Evolutionary conservation across 2,797 vertebrate genomes (phyloP).

Genomic region (Loris lydekkerianus): DNA sequence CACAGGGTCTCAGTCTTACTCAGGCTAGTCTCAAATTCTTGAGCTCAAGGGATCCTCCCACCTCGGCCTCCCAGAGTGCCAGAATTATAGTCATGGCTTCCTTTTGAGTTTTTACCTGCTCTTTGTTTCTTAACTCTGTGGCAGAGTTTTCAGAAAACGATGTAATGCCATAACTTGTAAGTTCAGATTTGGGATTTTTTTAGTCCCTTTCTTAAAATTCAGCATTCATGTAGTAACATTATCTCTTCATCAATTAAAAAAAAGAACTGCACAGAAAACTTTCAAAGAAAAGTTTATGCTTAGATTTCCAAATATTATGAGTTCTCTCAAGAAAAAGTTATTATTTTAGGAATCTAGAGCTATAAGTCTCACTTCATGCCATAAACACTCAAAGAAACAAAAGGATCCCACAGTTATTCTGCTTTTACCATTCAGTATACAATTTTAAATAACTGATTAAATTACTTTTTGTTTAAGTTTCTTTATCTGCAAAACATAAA

Average conservation of each 20-base stretch:
- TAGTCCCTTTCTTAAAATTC: background rate
- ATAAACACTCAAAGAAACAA: background rate
- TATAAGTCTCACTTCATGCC: background rate
- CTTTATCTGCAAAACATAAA: background rate
- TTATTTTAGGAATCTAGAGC: slow-evolving; percentile 5
- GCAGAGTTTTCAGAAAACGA: background rate
- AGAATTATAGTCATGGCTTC: too few species aligned
- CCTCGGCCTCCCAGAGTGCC: too few species aligned
- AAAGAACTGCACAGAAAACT: background rate
- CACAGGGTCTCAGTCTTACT: too few species aligned
- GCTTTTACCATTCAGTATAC: background rate
- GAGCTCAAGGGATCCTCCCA: too few species aligned
- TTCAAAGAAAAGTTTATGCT: slow-evolving; percentile 1
- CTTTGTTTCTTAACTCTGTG: background rate
- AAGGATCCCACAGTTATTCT: background rate
- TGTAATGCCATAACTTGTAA: background rate
- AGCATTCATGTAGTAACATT: background rate
- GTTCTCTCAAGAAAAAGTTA: background rate
- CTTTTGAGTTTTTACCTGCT: background rate
- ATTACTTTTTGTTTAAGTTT: background rate
- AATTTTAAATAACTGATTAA: background rate
- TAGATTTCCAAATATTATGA: background rate
- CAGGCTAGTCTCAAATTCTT: too few species aligned
- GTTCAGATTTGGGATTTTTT: background rate
- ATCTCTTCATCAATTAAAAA: background rate